Percentiles rank a stretch among this genome's conserved stretches.
phyloP scores from a whole-genome alignment of 2,888 invertebrate genomes.

The Nipponacmea schrenckii region DNA sequence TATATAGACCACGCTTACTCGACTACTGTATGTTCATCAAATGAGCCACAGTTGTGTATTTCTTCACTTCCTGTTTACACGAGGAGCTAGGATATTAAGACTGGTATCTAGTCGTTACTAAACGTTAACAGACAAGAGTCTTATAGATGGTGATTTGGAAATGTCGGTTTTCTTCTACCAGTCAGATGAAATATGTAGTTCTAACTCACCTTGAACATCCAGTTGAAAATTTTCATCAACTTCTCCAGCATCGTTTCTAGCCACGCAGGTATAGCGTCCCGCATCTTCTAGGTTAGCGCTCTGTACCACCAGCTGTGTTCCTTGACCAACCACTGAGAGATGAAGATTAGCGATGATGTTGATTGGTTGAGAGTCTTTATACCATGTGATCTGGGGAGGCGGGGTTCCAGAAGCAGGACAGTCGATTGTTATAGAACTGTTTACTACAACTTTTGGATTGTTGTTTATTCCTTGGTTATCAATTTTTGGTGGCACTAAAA shows the following conservation, averaged over 20 bases:
- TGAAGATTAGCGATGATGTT: slow-evolving; percentile 17
- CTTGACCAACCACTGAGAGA: slow-evolving; percentile 39
- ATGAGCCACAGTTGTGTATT: too few species aligned
- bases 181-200: too few species aligned
- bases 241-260: slow-evolving; percentile 61
- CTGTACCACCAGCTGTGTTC: slow-evolving; percentile 50
- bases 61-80: too few species aligned
- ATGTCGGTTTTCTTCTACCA: too few species aligned
- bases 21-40: too few species aligned
- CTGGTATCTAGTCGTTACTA: too few species aligned
- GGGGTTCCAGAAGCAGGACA: slow-evolving; percentile 64
- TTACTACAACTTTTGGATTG: slow-evolving; percentile 54
- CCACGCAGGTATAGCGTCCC: slow-evolving; percentile 60
- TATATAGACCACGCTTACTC: too few species aligned
- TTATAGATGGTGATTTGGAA: too few species aligned
- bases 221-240: slow-evolving; percentile 51
- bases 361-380: slow-evolving; percentile 50
- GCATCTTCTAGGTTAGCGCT: slow-evolving; percentile 51
- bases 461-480: slow-evolving; percentile 43
- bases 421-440: slow-evolving; percentile 50
- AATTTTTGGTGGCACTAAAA: slow-evolving; percentile 63
- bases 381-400: slow-evolving; percentile 58
- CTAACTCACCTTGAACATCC: slow-evolving; percentile 59
- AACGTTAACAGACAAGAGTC: too few species aligned
- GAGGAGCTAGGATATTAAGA: too few species aligned